Base-by-base conservation (phyloP, 2,888 invertebrate species). In the Drosophila setosimentum region DNA sequence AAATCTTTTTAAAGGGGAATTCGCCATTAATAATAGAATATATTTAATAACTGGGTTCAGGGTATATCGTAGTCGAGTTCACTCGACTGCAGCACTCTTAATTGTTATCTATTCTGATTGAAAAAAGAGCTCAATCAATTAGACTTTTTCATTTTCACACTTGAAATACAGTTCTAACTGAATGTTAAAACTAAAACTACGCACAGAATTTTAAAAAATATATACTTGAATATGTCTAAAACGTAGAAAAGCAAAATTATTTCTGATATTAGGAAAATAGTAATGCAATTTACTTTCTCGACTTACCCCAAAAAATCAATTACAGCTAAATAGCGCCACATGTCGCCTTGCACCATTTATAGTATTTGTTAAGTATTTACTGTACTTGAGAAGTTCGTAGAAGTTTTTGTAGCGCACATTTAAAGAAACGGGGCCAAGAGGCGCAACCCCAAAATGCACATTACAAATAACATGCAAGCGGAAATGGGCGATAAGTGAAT, bases 401-500 rank as follows among this genome's bases (percentile, higher is more conserved):
- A 60, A 53, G 69, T 66, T 74, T 74, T 51, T 61, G 37, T 35
- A 50, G 67, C 30, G 42, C 29, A 21, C 35, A 37, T 29, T 33
- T 70, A 30, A 45, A 68, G 65, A 76, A 78, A 63, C 11, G 68
- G 55, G 78, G 76, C 68, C 80, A 78, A 60, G 68, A 72, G 71
- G 68, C 71, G 70, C 75, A 64, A 78, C 78, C 80, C 71, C 63
- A 79, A 67, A 70, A 70, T n/a, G 57, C 27, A 58, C 59, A 76
- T 30, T 48, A 40, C 59, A 71, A 45, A 48, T 13, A 70, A 45
- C 71, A 68, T 63, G 80, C 55, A 65, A 58, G 40, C 68, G 64
- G 61, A 78, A 66, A 78, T 71, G 64, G 57, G 78, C 78, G 76
- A 76, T 76, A 76, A 73, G 73, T 68, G 62, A 59, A 42, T 16